Percentiles rank a stretch among this genome's conserved stretches.
These are phyloP conservation scores for Spodoptera litura DNA, from an alignment of 1,140 invertebrate species.

Conservation along the genomic window DNA sequence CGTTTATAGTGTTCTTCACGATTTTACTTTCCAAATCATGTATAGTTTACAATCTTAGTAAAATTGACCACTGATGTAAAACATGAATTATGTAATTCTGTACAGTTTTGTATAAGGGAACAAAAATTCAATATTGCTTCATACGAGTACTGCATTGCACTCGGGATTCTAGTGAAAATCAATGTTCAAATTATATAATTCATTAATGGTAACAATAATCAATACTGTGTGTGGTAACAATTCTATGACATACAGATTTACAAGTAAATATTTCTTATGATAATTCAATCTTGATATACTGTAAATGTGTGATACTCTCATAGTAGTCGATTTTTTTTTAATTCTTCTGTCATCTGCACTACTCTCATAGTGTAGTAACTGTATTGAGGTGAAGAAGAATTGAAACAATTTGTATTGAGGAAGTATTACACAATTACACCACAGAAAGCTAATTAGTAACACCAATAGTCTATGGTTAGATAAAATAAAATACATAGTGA, in stretches of 20 bases:
- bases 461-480: conserved; percentile 80
- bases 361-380: background rate
- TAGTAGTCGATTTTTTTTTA: background rate
- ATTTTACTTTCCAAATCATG: conserved; percentile 44
- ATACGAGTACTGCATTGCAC: conserved; percentile 15
- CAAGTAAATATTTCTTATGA: conserved; percentile 72
- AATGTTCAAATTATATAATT: conserved; percentile 36
- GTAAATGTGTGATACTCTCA: background rate
- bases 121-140: conserved; percentile 64
- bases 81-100: conserved; percentile 61
- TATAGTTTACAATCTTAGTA: conserved; percentile 58
- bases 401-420: background rate
- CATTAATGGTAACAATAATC: background rate
- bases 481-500: conserved; percentile 64
- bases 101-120: conserved; percentile 76
- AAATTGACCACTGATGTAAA: conserved; percentile 60
- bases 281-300: conserved; percentile 56
- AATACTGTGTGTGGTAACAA: conserved; percentile 43
- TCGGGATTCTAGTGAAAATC: conserved; percentile 39
- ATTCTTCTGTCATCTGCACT: background rate
- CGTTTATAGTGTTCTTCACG: conserved; percentile 10
- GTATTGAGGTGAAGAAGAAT: background rate
- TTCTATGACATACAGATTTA: conserved; percentile 51
- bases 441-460: conserved; percentile 70
- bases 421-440: conserved; percentile 6